Conservation (phyloP, 2,113 vertebrate species). For the Helogale parvula region DNA sequence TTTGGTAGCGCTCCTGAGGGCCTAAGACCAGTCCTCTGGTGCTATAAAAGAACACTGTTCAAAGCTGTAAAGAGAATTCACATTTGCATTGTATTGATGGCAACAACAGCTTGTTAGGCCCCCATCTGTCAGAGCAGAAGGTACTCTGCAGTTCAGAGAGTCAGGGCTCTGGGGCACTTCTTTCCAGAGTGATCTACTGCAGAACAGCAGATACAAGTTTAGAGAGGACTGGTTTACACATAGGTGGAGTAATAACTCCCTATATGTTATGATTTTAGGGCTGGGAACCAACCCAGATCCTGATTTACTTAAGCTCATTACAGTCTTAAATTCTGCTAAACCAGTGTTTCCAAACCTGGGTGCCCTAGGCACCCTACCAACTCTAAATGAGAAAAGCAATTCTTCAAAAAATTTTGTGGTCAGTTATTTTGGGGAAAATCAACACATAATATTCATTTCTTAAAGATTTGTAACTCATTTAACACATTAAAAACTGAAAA, state of each 20-base stretch:
- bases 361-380: background rate
- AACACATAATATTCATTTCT: background rate
- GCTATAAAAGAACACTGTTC: conserved; percentile 34
- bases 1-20: conserved; percentile 36
- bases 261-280: background rate
- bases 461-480: background rate
- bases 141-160: conserved; percentile 46
- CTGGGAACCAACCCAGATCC: background rate
- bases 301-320: background rate
- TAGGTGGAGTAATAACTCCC: background rate
- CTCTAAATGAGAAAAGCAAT: background rate
- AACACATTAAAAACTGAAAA: background rate
- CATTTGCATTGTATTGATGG: conserved; percentile 49
- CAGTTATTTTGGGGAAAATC: background rate
- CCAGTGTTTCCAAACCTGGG: background rate
- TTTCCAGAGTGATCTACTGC: conserved; percentile 18
- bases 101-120: conserved; percentile 43
- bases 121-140: conserved; percentile 71
- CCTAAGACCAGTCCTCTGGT: conserved; percentile 9
- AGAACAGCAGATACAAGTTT: background rate
- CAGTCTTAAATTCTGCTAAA: background rate
- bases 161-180: conserved; percentile 6
- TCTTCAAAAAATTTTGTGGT: background rate
- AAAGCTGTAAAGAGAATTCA: conserved; percentile 59
- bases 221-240: background rate